Evolutionary conservation across 2,113 vertebrate genomes (phyloP).

Genomic region (Notothenia coriiceps): DNA sequence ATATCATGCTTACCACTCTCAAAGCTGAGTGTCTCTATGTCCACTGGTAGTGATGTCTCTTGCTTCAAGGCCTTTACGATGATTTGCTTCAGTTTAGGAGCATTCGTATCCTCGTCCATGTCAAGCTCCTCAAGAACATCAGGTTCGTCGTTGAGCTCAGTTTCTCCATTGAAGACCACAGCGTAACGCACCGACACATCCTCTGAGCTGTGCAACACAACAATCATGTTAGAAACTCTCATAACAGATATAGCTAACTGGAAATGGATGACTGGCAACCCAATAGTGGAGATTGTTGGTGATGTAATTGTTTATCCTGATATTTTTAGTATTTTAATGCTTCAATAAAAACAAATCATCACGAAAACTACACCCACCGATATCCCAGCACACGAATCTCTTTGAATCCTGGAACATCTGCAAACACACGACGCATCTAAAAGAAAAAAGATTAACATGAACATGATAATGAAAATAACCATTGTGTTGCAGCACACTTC

Average conservation of each 20-base stretch:
- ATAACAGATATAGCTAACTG: background rate
- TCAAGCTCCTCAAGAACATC: constrained; percentile 81
- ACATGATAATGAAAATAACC: background rate
- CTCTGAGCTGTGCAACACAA: constrained; percentile 82
- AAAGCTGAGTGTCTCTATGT: constrained; percentile 88
- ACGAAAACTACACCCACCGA: constrained; percentile 85
- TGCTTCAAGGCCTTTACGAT: constrained; percentile 87
- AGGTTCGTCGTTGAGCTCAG: constrained; percentile 59
- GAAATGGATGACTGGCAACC: constrained; percentile 16
- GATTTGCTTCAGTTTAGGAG: constrained; percentile 87
- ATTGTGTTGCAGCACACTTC: no score
- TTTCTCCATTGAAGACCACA: constrained; percentile 87
- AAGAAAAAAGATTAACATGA: constrained; percentile 43
- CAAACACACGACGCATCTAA: constrained; percentile 91
- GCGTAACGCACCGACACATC: constrained; percentile 84
- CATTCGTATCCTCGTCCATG: constrained; percentile 55
- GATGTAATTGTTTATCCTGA: background rate
- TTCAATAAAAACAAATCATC: constrained; percentile 19
- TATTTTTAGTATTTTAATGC: background rate
- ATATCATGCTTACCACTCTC: constrained; percentile 71
- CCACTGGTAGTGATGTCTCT: constrained; percentile 86
- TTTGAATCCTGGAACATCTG: constrained; percentile 94
- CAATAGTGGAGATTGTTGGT: constrained; percentile 36
- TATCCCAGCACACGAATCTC: constrained; percentile 91
- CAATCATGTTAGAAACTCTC: constrained; percentile 27